Percentiles rank a stretch among this genome's conserved stretches.
Evolutionary conservation across 2,113 vertebrate genomes (phyloP).

Genomic region (Menidia beryllina): DNA sequence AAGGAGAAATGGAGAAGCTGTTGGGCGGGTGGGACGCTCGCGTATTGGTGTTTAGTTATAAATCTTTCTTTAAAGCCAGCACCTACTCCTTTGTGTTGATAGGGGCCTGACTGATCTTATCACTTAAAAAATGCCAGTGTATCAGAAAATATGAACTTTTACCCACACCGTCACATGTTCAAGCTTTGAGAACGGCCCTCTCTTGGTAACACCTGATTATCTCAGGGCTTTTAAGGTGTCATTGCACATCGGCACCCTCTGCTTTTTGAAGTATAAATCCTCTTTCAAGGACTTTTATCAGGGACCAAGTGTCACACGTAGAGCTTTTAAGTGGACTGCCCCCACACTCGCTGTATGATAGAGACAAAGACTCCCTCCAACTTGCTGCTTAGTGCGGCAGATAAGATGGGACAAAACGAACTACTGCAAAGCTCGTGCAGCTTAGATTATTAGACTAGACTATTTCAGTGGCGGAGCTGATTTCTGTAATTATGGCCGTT

Average conservation of each 20-base stretch:
- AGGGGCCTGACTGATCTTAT: slow-evolving; percentile 76
- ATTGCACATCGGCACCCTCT: slow-evolving; percentile 51
- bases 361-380: slow-evolving; percentile 31
- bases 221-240: slow-evolving; percentile 38
- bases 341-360: slow-evolving; percentile 36
- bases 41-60: neutral
- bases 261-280: slow-evolving; percentile 49
- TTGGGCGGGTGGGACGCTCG: neutral
- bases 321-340: slow-evolving; percentile 65
- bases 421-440: slow-evolving; percentile 25
- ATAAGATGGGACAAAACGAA: slow-evolving; percentile 67
- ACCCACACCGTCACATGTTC: slow-evolving; percentile 52
- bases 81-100: slow-evolving; percentile 69
- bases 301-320: slow-evolving; percentile 58
- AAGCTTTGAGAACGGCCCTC: slow-evolving; percentile 36
- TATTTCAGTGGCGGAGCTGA: slow-evolving; percentile 31
- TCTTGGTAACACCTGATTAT: slow-evolving; percentile 60
- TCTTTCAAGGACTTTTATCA: slow-evolving; percentile 61
- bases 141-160: slow-evolving; percentile 80
- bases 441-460: slow-evolving; percentile 35
- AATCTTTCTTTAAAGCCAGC: slow-evolving; percentile 35
- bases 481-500: slow-evolving; percentile 67
- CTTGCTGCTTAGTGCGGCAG: slow-evolving; percentile 51
- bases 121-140: slow-evolving; percentile 76
- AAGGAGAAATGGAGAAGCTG: neutral